phyloP scores from a whole-genome alignment of 2,797 vertebrate species.

The Ceryle rudis region DNA sequence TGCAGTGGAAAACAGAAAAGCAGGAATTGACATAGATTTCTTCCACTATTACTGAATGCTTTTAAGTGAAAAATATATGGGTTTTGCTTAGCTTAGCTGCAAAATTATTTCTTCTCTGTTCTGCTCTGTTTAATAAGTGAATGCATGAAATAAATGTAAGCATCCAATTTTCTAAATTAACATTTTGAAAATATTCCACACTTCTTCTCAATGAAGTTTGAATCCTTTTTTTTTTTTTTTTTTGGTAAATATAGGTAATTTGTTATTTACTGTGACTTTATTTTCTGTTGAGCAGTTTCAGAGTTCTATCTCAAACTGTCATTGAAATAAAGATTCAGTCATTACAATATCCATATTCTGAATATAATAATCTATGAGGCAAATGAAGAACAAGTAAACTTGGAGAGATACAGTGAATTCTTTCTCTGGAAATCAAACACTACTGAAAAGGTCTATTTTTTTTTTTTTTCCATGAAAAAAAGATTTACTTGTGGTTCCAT shows the following conservation, averaged over 20 bases:
- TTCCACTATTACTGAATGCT: neutral
- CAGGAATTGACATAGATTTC: neutral
- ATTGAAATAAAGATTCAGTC: conserved; percentile 3
- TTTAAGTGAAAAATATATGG: neutral
- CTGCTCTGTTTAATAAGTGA: neutral
- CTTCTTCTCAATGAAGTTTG: neutral
- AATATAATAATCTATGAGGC: neutral
- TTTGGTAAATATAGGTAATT: neutral
- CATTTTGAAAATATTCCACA: neutral
- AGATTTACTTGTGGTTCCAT: neutral
- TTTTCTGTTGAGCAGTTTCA: neutral
- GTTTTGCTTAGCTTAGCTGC: neutral
- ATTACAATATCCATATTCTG: conserved; percentile 6
- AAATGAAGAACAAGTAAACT: neutral
- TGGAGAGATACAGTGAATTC: neutral
- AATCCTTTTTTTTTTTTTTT: neutral
- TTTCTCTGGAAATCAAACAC: neutral
- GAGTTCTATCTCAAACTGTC: neutral
- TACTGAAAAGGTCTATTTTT: neutral
- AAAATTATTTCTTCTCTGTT: neutral
- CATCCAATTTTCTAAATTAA: conserved; percentile 27
- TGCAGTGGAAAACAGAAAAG: neutral
- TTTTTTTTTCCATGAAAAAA: neutral
- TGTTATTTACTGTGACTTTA: neutral
- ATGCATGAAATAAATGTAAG: neutral